phyloP scores from a whole-genome alignment of 2,113 vertebrate species.

The Scophthalmus maximus region DNA sequence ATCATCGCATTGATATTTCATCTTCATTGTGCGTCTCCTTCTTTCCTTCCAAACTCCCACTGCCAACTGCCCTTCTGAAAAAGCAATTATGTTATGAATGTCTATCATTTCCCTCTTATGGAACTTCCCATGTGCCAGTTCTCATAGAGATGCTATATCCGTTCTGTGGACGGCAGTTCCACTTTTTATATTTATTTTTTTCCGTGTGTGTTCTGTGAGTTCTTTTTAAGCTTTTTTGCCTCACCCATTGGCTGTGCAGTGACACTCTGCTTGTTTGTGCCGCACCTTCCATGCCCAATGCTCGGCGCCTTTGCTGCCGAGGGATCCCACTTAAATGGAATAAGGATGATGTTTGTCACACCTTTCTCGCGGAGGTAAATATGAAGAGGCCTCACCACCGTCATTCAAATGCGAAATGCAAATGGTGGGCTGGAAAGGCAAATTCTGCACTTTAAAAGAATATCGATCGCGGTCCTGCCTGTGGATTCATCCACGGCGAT shows the following conservation, averaged over 20 bases:
- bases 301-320: slow-evolving; percentile 21
- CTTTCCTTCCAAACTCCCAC: slow-evolving; percentile 61
- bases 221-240: slow-evolving; percentile 20
- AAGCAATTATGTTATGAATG: slow-evolving; percentile 72
- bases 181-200: no score
- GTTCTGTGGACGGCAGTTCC: slow-evolving; percentile 7
- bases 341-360: slow-evolving; percentile 40
- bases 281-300: slow-evolving; percentile 4
- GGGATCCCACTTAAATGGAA: slow-evolving; percentile 25
- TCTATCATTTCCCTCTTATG: slow-evolving; percentile 70
- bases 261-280: slow-evolving; percentile 40
- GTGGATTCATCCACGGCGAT: slow-evolving; percentile 7
- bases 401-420: slow-evolving; percentile 45
- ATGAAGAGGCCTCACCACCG: slow-evolving; percentile 10
- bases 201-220: background rate
- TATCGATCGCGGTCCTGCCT: slow-evolving; percentile 1
- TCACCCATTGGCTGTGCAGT: slow-evolving; percentile 15
- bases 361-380: slow-evolving; percentile 33
- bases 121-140: slow-evolving; percentile 56
- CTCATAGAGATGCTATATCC: slow-evolving; percentile 37
- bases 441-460: slow-evolving; percentile 22
- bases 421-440: background rate
- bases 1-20: slow-evolving; percentile 82
- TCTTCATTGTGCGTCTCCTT: slow-evolving; percentile 68
- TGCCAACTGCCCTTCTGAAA: slow-evolving; percentile 65